A percentile compares a stretch with the other conserved stretches of the same genome.
phyloP scores from a whole-genome alignment of 2,797 vertebrate species.

The Aldrovandia affinis region DNA sequence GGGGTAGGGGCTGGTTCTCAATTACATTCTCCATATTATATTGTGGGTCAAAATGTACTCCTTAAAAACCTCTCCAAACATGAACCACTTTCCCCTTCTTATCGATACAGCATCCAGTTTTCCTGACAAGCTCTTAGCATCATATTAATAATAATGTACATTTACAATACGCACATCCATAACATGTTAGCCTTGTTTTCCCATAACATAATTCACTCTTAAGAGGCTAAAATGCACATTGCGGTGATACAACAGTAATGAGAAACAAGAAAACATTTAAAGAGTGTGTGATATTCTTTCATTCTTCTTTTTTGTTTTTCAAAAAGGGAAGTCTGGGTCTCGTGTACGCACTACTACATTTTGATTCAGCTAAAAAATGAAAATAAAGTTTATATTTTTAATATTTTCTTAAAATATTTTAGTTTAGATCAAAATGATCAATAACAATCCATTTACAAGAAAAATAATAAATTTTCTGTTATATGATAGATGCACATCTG shows the following conservation, averaged over 20 bases:
- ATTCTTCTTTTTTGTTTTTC: conserved; percentile 40
- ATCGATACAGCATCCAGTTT: conserved; percentile 43
- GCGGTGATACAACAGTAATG: conserved; percentile 47
- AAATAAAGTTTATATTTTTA: conserved; percentile 71
- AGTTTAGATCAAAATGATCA: conserved; percentile 56
- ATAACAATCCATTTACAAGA: conserved; percentile 59
- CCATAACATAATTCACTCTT: conserved; percentile 46
- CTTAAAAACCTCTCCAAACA: conserved; percentile 7
- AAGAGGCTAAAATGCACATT: conserved; percentile 35
- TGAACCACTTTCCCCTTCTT: conserved; percentile 32
- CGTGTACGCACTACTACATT: conserved; percentile 37
- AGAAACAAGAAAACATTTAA: conserved; percentile 42
- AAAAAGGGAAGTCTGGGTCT: conserved; percentile 40
- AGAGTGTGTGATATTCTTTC: conserved; percentile 28
- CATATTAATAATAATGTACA: conserved; percentile 50
- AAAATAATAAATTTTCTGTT: conserved; percentile 55
- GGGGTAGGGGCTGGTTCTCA: neutral
- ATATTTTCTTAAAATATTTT: conserved; percentile 70
- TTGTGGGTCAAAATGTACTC: conserved; percentile 2
- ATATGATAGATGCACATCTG: conserved; percentile 17
- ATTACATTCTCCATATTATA: neutral
- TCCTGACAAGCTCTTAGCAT: conserved; percentile 49
- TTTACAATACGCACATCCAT: neutral
- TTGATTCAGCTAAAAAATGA: conserved; percentile 52
- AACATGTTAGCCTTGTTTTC: conserved; percentile 31